These are phyloP conservation scores for Autographa gamma DNA, from an alignment of 2,888 invertebrate genomes.

Conservation along the genomic window DNA sequence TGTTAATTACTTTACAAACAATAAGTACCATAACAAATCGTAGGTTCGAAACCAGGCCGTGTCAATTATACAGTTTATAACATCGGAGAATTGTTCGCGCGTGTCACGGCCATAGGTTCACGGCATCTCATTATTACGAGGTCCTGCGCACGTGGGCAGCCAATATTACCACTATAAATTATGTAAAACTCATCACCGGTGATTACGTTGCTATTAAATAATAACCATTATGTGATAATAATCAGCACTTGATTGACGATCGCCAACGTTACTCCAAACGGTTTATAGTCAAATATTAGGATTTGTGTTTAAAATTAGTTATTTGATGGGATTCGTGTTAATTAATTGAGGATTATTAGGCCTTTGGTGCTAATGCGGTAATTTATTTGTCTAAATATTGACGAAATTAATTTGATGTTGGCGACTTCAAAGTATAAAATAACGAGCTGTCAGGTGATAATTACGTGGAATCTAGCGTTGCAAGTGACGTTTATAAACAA, in stretches of 20 bases:
- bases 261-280: background rate
- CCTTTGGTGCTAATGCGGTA: slow-evolving; percentile 1
- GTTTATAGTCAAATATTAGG: slow-evolving; percentile 20
- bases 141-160: slow-evolving; percentile 58
- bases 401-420: background rate
- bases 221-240: slow-evolving; percentile 56
- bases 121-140: slow-evolving; percentile 57
- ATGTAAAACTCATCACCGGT: slow-evolving; percentile 62
- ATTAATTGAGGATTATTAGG: background rate
- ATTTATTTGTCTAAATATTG: slow-evolving; percentile 1
- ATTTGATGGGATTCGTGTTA: slow-evolving; percentile 19
- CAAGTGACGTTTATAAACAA: slow-evolving; percentile 4
- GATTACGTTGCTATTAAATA: slow-evolving; percentile 58
- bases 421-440: background rate
- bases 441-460: slow-evolving; percentile 4
- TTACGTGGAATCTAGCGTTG: slow-evolving; percentile 1
- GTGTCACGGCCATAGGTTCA: slow-evolving; percentile 62
- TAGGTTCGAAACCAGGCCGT: slow-evolving; percentile 17
- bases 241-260: slow-evolving; percentile 45
- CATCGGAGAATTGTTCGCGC: slow-evolving; percentile 29
- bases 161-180: slow-evolving; percentile 62
- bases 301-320: slow-evolving; percentile 24
- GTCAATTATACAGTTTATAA: slow-evolving; percentile 28
- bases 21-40: background rate
- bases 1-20: background rate